Base-by-base conservation (phyloP, 35 echinoderm and acorn worm genomes). In the Anneissia japonica region DNA sequence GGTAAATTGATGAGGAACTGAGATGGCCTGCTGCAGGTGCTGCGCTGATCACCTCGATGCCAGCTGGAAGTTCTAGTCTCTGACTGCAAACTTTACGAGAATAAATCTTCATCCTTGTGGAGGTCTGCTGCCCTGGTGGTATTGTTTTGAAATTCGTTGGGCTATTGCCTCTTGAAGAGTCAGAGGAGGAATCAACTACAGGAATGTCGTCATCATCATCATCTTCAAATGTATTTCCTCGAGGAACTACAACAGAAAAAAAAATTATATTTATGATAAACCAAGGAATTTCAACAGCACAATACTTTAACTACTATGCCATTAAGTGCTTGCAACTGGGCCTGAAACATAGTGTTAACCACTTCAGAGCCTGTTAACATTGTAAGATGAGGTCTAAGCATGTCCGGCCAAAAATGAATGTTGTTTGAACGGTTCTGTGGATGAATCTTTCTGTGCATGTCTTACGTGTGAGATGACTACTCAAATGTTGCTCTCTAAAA, bases 1-100 rank as follows among this genome's bases (percentile, higher is more conserved):
- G 96, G 55, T 99, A 99, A 34, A 94, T 93, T 29, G 88, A 94
- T 7, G 96, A 99, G 12, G 96, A 99, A 74, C 96, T 99, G 13
- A 99, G 92, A 85, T 99, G 96, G 28, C 96, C 92, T 28, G 96
- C 92, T 3, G 96, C 92, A 32, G 96, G 92, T 31, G 88, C 89
- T 0, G 92, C 96, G 84, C 86, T 99, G 35, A 99, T 34, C 0
- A 99, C 87, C 43, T 99, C 96, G 0, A 99, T 92, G 6, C 96
- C 96, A 26, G 79, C 34, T 14, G 96, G 96, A 32, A 99, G 89
- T 7, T 82, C 43, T 12, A 99, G 87, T 26, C 81, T 81, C 77
- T 99, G 96, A 38, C 85, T 94, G 89, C 92, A 99, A 29, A 99
- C 92, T 38, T 93, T 99, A 12, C 74, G 82, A 14, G 96, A 99